phyloP scores from a whole-genome alignment of 1,140 invertebrate species.

The Dolichoris vasculosae region DNA sequence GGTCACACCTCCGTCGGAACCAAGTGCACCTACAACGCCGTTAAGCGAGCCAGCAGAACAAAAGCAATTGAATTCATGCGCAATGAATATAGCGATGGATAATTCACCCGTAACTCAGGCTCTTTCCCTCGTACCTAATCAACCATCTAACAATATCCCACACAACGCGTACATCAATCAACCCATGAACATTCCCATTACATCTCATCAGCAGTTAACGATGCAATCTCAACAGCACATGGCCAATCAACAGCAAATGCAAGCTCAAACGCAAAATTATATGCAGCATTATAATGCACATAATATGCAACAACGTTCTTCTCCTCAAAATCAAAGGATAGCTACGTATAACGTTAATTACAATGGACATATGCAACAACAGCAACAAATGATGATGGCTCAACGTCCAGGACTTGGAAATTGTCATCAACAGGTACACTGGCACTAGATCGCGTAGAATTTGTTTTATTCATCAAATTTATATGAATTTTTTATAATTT shows the following conservation, averaged over 20 bases:
- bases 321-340: slow-evolving; percentile 64
- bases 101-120: slow-evolving; percentile 51
- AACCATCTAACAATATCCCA: slow-evolving; percentile 58
- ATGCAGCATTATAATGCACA: slow-evolving; percentile 66
- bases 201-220: slow-evolving; percentile 61
- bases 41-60: slow-evolving; percentile 63
- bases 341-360: slow-evolving; percentile 62
- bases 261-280: slow-evolving; percentile 58
- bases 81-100: slow-evolving; percentile 56
- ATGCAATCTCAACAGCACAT: slow-evolving; percentile 65
- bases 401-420: slow-evolving; percentile 63
- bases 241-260: slow-evolving; percentile 62
- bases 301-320: slow-evolving; percentile 66
- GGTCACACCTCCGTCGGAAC: slow-evolving; percentile 67
- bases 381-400: slow-evolving; percentile 65
- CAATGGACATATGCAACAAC: slow-evolving; percentile 60
- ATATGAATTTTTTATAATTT: background rate
- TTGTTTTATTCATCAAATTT: slow-evolving; percentile 19
- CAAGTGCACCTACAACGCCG: slow-evolving; percentile 65
- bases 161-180: slow-evolving; percentile 60
- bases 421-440: slow-evolving; percentile 67
- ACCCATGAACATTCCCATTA: slow-evolving; percentile 55
- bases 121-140: slow-evolving; percentile 58
- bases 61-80: slow-evolving; percentile 66
- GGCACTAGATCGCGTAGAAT: slow-evolving; percentile 29